Percentiles rank a stretch among this genome's conserved stretches.
phyloP scores from a whole-genome alignment of 2,888 invertebrate genomes.

The Pelosia muscerda region DNA sequence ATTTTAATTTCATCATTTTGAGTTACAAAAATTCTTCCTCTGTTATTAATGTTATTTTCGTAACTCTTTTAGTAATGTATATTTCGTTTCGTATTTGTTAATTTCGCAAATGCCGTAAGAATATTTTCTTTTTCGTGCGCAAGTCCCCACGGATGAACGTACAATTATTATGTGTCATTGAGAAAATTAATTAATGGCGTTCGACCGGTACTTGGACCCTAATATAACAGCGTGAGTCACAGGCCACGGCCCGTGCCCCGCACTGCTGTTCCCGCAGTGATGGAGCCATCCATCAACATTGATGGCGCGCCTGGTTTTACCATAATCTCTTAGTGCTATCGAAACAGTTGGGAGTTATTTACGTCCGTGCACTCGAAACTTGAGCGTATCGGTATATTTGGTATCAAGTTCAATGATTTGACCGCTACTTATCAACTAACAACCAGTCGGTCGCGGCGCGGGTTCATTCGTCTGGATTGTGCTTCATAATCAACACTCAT shows the following conservation, averaged over 20 bases:
- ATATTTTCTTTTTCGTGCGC: no score
- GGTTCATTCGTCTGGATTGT: not conserved
- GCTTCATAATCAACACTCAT: not conserved
- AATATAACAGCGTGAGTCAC: conserved; percentile 41
- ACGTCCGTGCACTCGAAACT: conserved; percentile 7
- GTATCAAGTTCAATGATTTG: conserved; percentile 23
- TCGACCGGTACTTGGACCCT: conserved; percentile 10
- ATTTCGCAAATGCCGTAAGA: not conserved
- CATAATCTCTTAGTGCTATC: conserved; percentile 22
- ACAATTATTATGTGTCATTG: conserved; percentile 28
- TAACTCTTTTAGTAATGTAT: no score
- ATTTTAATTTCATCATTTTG: no score
- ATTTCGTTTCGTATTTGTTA: not conserved
- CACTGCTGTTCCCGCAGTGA: not conserved
- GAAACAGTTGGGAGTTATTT: conserved; percentile 25
- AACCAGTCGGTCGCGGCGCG: not conserved
- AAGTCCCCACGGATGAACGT: no score
- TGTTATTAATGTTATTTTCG: no score
- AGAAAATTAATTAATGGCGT: conserved; percentile 24
- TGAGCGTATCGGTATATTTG: conserved; percentile 11
- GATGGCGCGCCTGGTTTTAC: conserved; percentile 31
- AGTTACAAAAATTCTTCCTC: no score
- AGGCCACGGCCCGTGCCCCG: no score
- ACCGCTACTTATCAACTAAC: conserved; percentile 11
- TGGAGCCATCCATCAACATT: conserved; percentile 31